Evolutionary conservation across 2,797 vertebrate species (phyloP).

Genomic region (Chromobotia macracanthus): DNA sequence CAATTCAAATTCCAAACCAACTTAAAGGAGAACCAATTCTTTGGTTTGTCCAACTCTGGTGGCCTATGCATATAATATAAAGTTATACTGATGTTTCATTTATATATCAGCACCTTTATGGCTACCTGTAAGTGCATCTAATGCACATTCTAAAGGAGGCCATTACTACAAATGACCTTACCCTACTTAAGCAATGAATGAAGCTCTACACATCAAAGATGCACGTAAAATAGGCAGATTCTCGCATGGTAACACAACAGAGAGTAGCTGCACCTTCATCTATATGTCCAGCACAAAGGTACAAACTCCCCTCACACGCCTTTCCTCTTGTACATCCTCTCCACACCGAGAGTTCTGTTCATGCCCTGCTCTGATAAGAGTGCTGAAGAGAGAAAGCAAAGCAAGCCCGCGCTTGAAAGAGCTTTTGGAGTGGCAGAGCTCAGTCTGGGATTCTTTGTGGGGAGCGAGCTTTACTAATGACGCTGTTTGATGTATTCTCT

Average conservation of each 20-base stretch:
- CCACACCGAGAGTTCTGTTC: conserved; percentile 35
- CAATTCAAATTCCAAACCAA: not conserved
- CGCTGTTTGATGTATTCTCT: conserved; percentile 62
- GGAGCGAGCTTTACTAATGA: conserved; percentile 60
- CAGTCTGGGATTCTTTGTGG: conserved; percentile 55
- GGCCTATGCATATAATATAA: not conserved
- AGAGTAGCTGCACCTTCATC: conserved; percentile 29
- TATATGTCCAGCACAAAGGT: conserved; percentile 38
- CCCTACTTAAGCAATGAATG: conserved; percentile 30
- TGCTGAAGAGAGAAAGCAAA: conserved; percentile 47
- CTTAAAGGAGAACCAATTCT: not conserved
- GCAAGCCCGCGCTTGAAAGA: conserved; percentile 59
- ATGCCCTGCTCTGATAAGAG: conserved; percentile 53
- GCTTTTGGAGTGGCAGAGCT: conserved; percentile 59
- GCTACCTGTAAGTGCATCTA: not conserved
- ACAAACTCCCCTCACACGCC: conserved; percentile 25
- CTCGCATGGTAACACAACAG: conserved; percentile 38
- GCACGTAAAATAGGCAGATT: conserved; percentile 26
- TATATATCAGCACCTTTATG: not conserved
- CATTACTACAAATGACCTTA: conserved; percentile 34
- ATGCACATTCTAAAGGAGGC: conserved; percentile 15
- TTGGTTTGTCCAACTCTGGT: not conserved
- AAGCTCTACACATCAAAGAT: conserved; percentile 39
- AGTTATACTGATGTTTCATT: not conserved
- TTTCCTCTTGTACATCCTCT: conserved; percentile 1